A percentile compares a stretch with the other conserved stretches of the same genome.
Conservation (phyloP, 2,113 vertebrate species). For the Brachypodius melanocephalos region DNA sequence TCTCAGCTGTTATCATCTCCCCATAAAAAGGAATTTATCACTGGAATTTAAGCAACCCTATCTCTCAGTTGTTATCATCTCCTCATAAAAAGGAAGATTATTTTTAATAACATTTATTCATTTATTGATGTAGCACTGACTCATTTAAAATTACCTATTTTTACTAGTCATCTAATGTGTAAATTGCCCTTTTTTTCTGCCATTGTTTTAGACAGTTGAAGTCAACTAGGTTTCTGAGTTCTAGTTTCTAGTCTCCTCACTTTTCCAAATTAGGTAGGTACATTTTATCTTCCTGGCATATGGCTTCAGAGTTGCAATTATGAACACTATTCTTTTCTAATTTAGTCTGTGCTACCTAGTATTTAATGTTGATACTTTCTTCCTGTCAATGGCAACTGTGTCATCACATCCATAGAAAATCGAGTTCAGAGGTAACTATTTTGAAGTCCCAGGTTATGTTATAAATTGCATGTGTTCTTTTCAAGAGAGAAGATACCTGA, state of each 20-base stretch:
- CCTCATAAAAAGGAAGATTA: not conserved
- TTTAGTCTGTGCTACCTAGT: not conserved
- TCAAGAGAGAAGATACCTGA: not conserved
- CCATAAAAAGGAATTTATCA: not conserved
- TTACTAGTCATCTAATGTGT: not conserved
- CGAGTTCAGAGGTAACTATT: not conserved
- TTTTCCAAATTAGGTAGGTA: not conserved
- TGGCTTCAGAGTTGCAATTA: not conserved
- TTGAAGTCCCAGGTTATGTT: not conserved
- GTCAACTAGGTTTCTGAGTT: not conserved
- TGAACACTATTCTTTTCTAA: not conserved
- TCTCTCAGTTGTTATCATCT: not conserved
- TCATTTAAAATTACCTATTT: not conserved
- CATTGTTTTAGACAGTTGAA: not conserved
- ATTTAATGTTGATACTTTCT: not conserved
- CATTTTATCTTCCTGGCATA: not conserved
- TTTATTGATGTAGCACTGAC: not conserved
- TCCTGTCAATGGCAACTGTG: not conserved
- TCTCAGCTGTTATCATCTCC: not conserved
- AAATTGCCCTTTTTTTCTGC: not conserved
- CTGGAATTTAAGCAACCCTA: not conserved
- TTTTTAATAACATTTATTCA: not conserved
- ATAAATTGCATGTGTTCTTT: not conserved
- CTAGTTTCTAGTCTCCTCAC: not conserved
- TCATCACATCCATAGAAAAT: not conserved